phyloP scores from a whole-genome alignment of 2,113 vertebrate species.

The Ciconia stormi region DNA sequence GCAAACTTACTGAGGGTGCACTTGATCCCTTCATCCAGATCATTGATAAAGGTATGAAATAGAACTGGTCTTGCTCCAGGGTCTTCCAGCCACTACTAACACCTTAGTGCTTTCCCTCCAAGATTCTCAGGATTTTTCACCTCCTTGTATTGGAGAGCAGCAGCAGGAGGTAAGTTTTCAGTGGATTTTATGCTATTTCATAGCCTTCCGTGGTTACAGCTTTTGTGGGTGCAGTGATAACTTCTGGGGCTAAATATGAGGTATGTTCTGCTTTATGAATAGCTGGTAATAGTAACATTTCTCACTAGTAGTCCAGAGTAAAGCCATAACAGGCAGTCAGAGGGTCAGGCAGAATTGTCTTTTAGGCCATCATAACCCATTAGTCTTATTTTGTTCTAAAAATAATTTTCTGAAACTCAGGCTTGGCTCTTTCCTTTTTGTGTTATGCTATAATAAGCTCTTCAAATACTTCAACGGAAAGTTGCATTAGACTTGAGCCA shows the following conservation, averaged over 20 bases:
- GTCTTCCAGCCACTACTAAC: background rate
- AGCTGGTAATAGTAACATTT: background rate
- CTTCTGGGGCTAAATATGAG: background rate
- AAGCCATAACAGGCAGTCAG: background rate
- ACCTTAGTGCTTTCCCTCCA: background rate
- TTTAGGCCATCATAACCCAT: background rate
- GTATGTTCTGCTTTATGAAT: background rate
- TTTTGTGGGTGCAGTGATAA: background rate
- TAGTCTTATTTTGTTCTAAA: background rate
- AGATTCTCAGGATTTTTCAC: background rate
- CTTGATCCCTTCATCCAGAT: too few relatives aligned
- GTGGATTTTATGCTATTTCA: background rate
- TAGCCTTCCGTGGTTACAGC: background rate
- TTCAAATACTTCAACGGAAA: background rate
- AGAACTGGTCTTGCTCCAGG: background rate
- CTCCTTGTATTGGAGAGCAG: background rate
- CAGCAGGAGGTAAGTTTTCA: fast-evolving
- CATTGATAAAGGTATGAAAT: too few relatives aligned
- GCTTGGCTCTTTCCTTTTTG: background rate
- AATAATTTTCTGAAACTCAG: background rate
- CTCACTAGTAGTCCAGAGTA: background rate
- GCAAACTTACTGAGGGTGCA: too few relatives aligned
- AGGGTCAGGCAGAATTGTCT: background rate
- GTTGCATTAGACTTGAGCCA: background rate
- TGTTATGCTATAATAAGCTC: background rate